Evolutionary conservation across 2,888 invertebrate species (phyloP).

Genomic region (Sialis fuliginosa): DNA sequence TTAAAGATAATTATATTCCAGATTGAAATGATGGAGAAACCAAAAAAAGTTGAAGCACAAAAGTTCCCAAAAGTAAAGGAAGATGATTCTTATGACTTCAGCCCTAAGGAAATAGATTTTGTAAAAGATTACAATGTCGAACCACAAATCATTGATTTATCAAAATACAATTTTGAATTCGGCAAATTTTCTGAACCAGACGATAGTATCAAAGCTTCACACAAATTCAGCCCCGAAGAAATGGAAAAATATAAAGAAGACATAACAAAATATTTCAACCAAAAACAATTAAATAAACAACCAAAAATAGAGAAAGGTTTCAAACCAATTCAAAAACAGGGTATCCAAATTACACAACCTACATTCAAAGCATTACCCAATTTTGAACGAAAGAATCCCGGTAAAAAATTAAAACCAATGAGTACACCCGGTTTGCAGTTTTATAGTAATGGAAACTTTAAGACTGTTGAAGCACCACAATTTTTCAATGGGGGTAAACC

Average conservation of each 20-base stretch:
- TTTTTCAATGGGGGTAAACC: not conserved
- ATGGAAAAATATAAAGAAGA: not conserved
- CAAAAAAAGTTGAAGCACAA: not conserved
- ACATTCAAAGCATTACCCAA: not conserved
- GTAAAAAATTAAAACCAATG: conserved; percentile 2
- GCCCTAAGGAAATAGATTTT: not conserved
- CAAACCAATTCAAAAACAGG: conserved; percentile 1
- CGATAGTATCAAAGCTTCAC: not conserved
- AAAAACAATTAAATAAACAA: not conserved
- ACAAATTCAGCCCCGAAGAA: not conserved
- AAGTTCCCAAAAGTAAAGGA: not conserved
- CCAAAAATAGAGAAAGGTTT: conserved; percentile 1
- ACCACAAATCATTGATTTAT: not conserved
- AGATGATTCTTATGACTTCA: not conserved
- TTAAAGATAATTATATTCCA: not conserved
- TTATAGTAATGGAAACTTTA: not conserved
- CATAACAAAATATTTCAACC: not conserved
- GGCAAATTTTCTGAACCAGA: not conserved
- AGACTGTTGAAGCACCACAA: not conserved
- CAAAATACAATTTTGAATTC: not conserved
- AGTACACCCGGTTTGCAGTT: conserved; percentile 1
- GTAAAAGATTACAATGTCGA: not conserved
- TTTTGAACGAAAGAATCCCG: not conserved
- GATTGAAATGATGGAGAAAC: not conserved
- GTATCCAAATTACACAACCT: not conserved